A percentile compares a stretch with the other conserved stretches of the same genome.
phyloP scores from a whole-genome alignment of 2,113 vertebrate genomes.

The Casuarius casuarius region DNA sequence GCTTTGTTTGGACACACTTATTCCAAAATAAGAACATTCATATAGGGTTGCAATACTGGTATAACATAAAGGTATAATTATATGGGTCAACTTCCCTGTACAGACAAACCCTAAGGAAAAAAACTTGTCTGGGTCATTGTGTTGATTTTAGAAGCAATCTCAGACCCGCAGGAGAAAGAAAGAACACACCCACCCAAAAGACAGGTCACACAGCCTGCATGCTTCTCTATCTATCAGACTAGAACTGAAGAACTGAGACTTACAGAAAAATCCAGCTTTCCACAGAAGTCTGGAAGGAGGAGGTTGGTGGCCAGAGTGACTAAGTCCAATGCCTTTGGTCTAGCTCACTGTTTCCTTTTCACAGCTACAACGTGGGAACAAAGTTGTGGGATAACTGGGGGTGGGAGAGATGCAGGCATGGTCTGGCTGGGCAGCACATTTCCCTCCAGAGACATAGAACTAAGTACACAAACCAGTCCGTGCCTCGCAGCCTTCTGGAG shows the following conservation, averaged over 20 bases:
- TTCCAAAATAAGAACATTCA: conserved; percentile 28
- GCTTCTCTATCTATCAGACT: neutral
- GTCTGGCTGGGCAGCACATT: conserved; percentile 9
- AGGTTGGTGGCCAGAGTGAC: neutral
- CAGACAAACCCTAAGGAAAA: neutral
- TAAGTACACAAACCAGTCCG: neutral
- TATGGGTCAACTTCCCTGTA: neutral
- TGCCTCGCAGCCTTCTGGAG: conserved; percentile 16
- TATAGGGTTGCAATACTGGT: neutral
- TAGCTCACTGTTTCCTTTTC: conserved; percentile 26
- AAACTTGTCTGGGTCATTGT: neutral
- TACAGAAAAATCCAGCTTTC: conserved; percentile 49
- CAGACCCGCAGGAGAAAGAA: neutral
- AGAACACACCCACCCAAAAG: neutral
- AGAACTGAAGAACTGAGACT: neutral
- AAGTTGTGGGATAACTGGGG: conserved; percentile 69
- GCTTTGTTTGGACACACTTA: neutral
- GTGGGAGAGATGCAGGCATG: conserved; percentile 36
- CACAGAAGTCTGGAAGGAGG: neutral
- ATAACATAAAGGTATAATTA: neutral
- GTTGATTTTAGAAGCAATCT: neutral
- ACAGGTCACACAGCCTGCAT: neutral
- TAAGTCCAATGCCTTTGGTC: conserved; percentile 37
- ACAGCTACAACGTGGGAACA: conserved; percentile 25
- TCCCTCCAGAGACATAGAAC: conserved; percentile 25